Base-by-base conservation (phyloP, 2,888 invertebrate genomes). In the Eupithecia abbreviata region DNA sequence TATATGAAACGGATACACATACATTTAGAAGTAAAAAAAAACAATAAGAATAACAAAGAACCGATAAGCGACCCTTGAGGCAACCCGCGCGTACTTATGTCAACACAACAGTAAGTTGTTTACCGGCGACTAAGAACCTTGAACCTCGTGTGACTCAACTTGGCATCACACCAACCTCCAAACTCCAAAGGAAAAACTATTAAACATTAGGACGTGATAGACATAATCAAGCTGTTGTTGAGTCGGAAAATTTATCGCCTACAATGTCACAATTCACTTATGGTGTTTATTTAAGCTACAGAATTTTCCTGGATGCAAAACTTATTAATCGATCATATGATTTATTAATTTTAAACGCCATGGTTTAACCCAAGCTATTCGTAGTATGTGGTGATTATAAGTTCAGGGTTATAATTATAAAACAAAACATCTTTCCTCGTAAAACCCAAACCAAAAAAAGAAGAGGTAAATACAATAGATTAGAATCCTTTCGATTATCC, bases 101-200 rank as follows among this genome's bases (percentile, higher is more conserved):
- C 74, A 76, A 84, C 80, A 74, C 74, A 76, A 84, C 80, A 74
- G 51, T 74, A 65, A 77, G 75, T 75, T 79, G 78, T 79, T 79
- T 74, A 78, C 77, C 47, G 47, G 75, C 71, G 69, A 75, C 80
- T 76, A 75, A 30, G 51, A 77, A 77, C 89, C 91, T 88, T 90
- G 90, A 90, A 89, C 90, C 86, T 88, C 79, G 80, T 72, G 81
- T 87, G 87, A 89, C 82, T 89, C 87, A 88, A 84, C 87, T 83
- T 83, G 82, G 80, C 84, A 84, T 69, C 69, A 12, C 45, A 18
- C 78, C 81, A 85, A 84, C 87, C 88, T 88, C 84, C 82, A 83
- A 79, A 79, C 80, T 76, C 77, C 81, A 83, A 85, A 87, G 87
- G 88, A 87, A 88, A 88, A 87, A 82, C 81, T 81, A 82, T 82